These are phyloP conservation scores for Magallana angulata DNA, from an alignment of 1,140 invertebrate species.

Conservation along the genomic window DNA sequence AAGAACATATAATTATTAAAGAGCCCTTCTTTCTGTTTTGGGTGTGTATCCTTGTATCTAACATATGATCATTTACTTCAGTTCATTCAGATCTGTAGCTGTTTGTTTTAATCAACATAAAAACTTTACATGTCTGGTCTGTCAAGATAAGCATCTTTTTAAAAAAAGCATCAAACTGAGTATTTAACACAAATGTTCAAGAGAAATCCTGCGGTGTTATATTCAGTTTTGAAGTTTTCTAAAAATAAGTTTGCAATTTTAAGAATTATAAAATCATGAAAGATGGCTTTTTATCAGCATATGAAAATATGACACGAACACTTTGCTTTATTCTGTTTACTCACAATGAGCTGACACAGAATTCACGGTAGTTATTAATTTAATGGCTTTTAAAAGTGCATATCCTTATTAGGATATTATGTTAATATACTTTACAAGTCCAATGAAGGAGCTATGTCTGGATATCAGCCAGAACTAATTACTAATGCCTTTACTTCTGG, in stretches of 20 bases:
- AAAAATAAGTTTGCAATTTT: not conserved
- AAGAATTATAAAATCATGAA: too few relatives aligned
- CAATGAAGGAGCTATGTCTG: not conserved
- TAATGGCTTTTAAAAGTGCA: slow-evolving; percentile 30
- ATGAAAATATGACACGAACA: not conserved
- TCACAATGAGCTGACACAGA: not conserved
- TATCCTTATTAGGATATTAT: slow-evolving; percentile 13
- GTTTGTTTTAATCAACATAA: too few relatives aligned
- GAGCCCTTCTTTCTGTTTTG: too few relatives aligned
- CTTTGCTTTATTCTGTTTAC: not conserved
- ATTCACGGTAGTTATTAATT: not conserved
- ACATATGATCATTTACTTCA: not conserved
- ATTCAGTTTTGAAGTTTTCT: not conserved
- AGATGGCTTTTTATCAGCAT: too few relatives aligned
- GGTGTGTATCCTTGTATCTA: too few relatives aligned
- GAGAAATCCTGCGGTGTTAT: not conserved
- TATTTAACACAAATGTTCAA: not conserved
- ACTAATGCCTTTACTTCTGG: not conserved
- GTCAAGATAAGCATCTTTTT: slow-evolving; percentile 8
- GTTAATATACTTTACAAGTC: not conserved
- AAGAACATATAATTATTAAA: too few relatives aligned
- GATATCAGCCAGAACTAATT: slow-evolving; percentile 2
- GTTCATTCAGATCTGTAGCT: too few relatives aligned
- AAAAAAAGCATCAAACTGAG: not conserved
- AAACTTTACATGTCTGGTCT: not conserved